Conservation (phyloP, 2,888 invertebrate genomes). For the Cerastis leucographa region DNA sequence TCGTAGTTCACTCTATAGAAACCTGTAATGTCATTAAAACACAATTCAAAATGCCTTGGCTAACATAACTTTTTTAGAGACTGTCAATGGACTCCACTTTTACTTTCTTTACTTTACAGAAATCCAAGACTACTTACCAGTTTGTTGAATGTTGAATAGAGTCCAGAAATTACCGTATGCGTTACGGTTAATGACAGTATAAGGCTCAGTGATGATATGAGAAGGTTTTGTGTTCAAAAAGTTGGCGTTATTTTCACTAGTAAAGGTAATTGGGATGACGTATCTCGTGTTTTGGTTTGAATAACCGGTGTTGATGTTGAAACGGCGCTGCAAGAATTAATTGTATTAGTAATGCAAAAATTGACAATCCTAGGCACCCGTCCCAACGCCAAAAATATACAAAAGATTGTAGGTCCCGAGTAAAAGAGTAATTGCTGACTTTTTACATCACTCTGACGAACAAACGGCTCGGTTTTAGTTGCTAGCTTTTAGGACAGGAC, state of each 20-base stretch:
- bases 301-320: slow-evolving; percentile 84
- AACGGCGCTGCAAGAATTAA: slow-evolving; percentile 84
- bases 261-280: slow-evolving; percentile 85
- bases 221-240: slow-evolving; percentile 85
- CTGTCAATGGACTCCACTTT: neutral
- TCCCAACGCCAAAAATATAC: neutral
- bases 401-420: neutral
- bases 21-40: slow-evolving; percentile 79
- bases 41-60: neutral
- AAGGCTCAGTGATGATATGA: slow-evolving; percentile 77
- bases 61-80: neutral
- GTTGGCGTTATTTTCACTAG: slow-evolving; percentile 80
- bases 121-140: slow-evolving; percentile 80
- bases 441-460: neutral
- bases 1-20: slow-evolving; percentile 93
- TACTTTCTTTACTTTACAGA: neutral
- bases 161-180: slow-evolving; percentile 87
- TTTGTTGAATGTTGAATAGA: slow-evolving; percentile 91
- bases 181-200: slow-evolving; percentile 78
- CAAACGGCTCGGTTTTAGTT: neutral
- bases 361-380: neutral
- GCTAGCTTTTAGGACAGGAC: neutral
- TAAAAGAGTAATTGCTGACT: neutral
- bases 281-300: slow-evolving; percentile 77
- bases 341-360: slow-evolving; percentile 8